Percentiles rank a stretch among this genome's conserved stretches.
Evolutionary conservation across 2,797 vertebrate genomes (phyloP).

Genomic region (Eulemur mongoz): DNA sequence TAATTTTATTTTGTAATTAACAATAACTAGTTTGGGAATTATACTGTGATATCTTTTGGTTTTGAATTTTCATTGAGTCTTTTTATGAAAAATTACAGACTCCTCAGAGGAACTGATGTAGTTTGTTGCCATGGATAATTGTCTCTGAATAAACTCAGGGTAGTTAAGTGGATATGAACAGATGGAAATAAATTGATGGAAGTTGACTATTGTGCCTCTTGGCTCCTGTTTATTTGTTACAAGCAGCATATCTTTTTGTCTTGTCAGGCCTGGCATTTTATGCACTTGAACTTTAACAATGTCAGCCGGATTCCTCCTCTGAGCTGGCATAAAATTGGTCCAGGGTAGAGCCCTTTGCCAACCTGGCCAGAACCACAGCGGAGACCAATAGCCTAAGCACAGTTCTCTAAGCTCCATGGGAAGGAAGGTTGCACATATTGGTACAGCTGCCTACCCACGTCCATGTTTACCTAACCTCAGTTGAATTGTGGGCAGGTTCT

Average conservation of each 20-base stretch:
- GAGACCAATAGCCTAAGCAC: background rate
- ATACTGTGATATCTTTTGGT: background rate
- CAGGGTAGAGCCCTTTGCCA: slow-evolving; percentile 7
- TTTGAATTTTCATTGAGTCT: slow-evolving; percentile 64
- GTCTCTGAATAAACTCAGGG: slow-evolving; percentile 73
- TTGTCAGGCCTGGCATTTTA: slow-evolving; percentile 55
- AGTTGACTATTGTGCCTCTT: slow-evolving; percentile 61
- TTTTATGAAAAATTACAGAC: slow-evolving; percentile 60
- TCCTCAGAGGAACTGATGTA: slow-evolving; percentile 46
- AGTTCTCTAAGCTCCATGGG: background rate
- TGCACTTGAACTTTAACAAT: slow-evolving; percentile 60
- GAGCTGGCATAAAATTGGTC: background rate
- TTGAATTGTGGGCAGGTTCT: background rate
- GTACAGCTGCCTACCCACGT: background rate
- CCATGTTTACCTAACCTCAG: slow-evolving; percentile 16
- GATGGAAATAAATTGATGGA: slow-evolving; percentile 70
- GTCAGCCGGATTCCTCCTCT: slow-evolving; percentile 42
- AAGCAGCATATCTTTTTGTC: slow-evolving; percentile 40
- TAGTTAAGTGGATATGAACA: slow-evolving; percentile 72
- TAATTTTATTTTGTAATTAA: slow-evolving; percentile 76
- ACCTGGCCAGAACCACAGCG: background rate
- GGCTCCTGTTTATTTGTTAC: slow-evolving; percentile 51
- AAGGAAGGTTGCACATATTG: background rate
- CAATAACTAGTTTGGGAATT: slow-evolving; percentile 60
- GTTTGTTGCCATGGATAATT: slow-evolving; percentile 74